A percentile compares a stretch with the other conserved stretches of the same genome.
Conservation (phyloP, 2,888 invertebrate genomes). For the Papilio gigon region DNA sequence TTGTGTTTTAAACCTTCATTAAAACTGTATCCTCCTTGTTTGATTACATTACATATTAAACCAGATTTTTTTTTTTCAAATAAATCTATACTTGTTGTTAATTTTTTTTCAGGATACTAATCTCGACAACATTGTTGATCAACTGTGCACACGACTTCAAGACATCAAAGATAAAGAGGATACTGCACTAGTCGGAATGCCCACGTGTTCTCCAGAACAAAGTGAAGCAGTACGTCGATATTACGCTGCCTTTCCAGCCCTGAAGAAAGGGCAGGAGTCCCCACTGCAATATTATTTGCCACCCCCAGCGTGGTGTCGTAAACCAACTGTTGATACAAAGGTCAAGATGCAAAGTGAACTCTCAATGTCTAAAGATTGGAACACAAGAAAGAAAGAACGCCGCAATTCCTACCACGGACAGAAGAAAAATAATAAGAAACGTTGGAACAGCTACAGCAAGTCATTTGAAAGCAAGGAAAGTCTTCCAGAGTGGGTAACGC, state of each 20-base stretch:
- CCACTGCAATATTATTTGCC: conserved; percentile 74
- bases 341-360: conserved; percentile 75
- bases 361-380: conserved; percentile 68
- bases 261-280: conserved; percentile 79
- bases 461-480: conserved; percentile 75
- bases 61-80: conserved; percentile 2
- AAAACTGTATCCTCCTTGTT: neutral
- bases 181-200: conserved; percentile 78
- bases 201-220: conserved; percentile 76
- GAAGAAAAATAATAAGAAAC: conserved; percentile 67
- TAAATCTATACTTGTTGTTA: conserved; percentile 21
- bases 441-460: conserved; percentile 71
- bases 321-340: conserved; percentile 57
- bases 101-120: conserved; percentile 86
- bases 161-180: conserved; percentile 82
- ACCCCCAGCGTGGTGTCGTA: conserved; percentile 76
- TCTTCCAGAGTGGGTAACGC: conserved; percentile 81
- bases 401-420: conserved; percentile 74
- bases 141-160: conserved; percentile 89
- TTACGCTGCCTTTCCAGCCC: conserved; percentile 89
- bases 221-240: conserved; percentile 88
- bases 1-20: conserved; percentile 1
- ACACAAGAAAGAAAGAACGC: conserved; percentile 69
- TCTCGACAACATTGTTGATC: conserved; percentile 91
- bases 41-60: conserved; percentile 8